Base-by-base conservation (phyloP, 2,888 invertebrate genomes). In the Lamellibrachia columna region DNA sequence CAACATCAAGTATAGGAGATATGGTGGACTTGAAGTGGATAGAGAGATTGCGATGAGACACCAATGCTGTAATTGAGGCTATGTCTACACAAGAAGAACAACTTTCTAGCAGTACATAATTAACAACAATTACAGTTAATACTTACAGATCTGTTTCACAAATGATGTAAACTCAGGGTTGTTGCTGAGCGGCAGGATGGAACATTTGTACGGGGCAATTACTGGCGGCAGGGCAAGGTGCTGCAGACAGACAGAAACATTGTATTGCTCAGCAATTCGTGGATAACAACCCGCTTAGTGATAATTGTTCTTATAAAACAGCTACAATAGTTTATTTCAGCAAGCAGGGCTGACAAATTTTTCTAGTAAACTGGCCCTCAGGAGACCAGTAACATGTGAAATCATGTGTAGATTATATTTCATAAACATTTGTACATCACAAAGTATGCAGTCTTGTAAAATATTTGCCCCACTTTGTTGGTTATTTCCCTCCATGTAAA, bases 191-290 rank as follows among this genome's bases (percentile, higher is more conserved):
- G 99, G 99, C 94, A 99, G 97, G 15, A 99, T 98, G 4, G 99
- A 99, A 96, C 99, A 99, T 96, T 99, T 99, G 95, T 99, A 97
- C 0, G 99, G 99, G 0, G 99, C 99, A 75, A 99, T 98, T 91
- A 98, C 96, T 0, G 99, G 97, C 52, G 99, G 99, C 93, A 99
- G 97, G 0, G 98, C 98, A 94, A 99, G 98, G 96, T 98, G 99
- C 97, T 97, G 96, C 92, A 75, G 75, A 75, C 60, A 75, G 15
- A 75, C 75, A 75, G 75, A 75, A 40, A 40, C 40, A 40, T 40
- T 40, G 40, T 40, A 55, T 9, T 9, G 52, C 28, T 91, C 52
- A 91, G 52, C 40, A 91, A 91, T n/a, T 28, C 75, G n/a, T 75
- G 75, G 75, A 75, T 75, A 75, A 75, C 8, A 15, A 58, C 75